phyloP scores from a whole-genome alignment of 2,113 vertebrate species.

The Cyanoderma ruficeps region DNA sequence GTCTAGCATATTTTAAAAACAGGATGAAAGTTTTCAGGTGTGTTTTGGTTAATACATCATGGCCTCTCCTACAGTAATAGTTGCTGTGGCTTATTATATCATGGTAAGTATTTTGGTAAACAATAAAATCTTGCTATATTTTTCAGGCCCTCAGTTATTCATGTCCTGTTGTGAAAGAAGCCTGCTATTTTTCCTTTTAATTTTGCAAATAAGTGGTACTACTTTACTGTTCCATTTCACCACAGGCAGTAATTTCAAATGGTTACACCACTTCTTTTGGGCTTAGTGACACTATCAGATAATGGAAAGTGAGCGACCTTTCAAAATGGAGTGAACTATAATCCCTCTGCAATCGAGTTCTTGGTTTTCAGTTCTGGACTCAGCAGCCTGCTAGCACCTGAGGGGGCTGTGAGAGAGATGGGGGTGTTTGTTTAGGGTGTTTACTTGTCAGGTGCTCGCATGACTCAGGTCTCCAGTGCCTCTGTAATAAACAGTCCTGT shows the following conservation, averaged over 20 bases:
- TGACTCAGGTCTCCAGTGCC: neutral
- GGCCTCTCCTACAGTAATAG: neutral
- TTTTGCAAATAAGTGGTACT: neutral
- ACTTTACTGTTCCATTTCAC: slow-evolving; percentile 33
- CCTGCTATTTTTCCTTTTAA: neutral
- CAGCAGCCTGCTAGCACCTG: neutral
- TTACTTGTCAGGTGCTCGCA: neutral
- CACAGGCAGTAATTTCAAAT: slow-evolving; percentile 16
- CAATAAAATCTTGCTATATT: neutral
- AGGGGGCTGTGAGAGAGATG: neutral
- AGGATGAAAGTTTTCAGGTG: neutral
- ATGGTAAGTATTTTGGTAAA: neutral
- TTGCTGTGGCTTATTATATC: neutral
- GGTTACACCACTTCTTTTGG: neutral
- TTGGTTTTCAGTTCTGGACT: neutral
- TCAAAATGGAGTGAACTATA: neutral
- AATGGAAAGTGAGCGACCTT: slow-evolving; percentile 29
- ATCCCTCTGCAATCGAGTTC: neutral
- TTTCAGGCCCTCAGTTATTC: neutral
- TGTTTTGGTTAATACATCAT: neutral
- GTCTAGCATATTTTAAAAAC: neutral
- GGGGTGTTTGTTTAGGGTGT: neutral
- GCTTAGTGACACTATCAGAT: neutral
- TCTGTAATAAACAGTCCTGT: neutral
- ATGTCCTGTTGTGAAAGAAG: neutral